Base-by-base conservation (phyloP, 2,797 vertebrate genomes). In the Rhabdophis nuchalis region DNA sequence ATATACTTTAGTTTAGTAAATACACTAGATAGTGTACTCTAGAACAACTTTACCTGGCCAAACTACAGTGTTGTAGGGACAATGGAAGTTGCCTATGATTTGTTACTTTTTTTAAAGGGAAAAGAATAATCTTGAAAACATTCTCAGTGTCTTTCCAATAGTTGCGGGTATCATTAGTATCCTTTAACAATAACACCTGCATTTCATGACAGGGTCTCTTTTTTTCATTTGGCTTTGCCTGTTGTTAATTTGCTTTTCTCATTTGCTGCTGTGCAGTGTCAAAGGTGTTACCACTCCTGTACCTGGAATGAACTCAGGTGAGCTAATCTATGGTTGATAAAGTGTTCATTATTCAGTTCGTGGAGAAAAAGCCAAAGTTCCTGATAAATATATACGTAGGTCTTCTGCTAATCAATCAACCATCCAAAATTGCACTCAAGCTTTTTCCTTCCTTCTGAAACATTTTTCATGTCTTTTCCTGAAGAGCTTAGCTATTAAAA, bases 161-260 rank as follows among this genome's bases (percentile, higher is more conserved):
- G 50, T 61, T 93, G 77, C 50, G 46, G 56, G 25, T 93, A 85
- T 93, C 85, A 93, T 58, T 64, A 91, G 64, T 72, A 88, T 91
- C 68, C 50, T 93, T 85, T 91, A 90, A 93, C 68, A 64, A 91
- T 56, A 89, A 85, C 92, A 88, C 86, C 88, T 93, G 86, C 86
- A 93, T 93, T 91, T 93, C 89, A 85, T 93, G 86, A 72, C 54
- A 90, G 90, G 64, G 56, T 93, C 50, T 93, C 89, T 91, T 91
- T 50, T 50, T 93, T 86, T 88, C 89, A 91, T 93, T 93, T 91
- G 89, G 92, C 50, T 90, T 92, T 93, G 82, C 68, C 86, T 86
- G 54, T 91, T 50, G 88, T 93, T 93, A 93, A 91, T 93, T 91
- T 93, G 46, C 92, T 93, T 93, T 93, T 93, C 89, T 88, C 92